Conservation (phyloP, 1,140 invertebrate species). For the Araneus ventricosus region DNA sequence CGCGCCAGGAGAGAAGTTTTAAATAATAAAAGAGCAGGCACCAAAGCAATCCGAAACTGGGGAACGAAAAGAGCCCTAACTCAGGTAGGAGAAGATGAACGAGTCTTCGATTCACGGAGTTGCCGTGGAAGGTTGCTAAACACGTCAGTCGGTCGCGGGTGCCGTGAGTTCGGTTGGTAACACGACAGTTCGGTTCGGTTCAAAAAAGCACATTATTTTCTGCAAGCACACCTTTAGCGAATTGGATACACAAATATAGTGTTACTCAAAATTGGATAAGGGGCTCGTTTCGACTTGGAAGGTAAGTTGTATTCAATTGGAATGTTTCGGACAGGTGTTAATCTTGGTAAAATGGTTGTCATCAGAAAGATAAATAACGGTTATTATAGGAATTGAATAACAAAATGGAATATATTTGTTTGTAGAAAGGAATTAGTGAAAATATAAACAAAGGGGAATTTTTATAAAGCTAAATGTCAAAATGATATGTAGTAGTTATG, state of each 20-base stretch:
- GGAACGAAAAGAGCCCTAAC: neutral
- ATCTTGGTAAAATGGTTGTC: too few species aligned
- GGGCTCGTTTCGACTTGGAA: neutral
- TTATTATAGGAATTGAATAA: too few species aligned
- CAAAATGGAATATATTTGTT: neutral
- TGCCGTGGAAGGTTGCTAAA: conserved; percentile 25
- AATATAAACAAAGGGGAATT: too few species aligned
- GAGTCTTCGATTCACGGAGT: neutral
- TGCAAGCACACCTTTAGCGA: neutral
- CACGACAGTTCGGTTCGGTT: neutral
- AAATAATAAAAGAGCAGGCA: neutral
- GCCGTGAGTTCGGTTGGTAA: neutral
- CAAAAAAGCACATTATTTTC: neutral
- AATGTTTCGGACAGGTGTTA: too few species aligned
- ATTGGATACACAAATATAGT: neutral
- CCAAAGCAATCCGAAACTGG: neutral
- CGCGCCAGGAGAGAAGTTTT: neutral
- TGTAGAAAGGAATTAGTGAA: neutral
- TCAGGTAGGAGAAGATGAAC: conserved; percentile 6
- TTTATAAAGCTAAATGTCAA: too few species aligned
- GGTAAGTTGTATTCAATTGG: neutral
- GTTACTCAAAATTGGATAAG: neutral
- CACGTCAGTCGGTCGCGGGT: neutral
- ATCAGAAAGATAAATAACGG: too few species aligned
- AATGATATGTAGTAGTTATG: too few species aligned